Percentiles rank a stretch among this genome's conserved stretches.
These are phyloP conservation scores for Gandaritis pyraliata DNA, from an alignment of 2,888 invertebrate genomes.

Conservation along the genomic window DNA sequence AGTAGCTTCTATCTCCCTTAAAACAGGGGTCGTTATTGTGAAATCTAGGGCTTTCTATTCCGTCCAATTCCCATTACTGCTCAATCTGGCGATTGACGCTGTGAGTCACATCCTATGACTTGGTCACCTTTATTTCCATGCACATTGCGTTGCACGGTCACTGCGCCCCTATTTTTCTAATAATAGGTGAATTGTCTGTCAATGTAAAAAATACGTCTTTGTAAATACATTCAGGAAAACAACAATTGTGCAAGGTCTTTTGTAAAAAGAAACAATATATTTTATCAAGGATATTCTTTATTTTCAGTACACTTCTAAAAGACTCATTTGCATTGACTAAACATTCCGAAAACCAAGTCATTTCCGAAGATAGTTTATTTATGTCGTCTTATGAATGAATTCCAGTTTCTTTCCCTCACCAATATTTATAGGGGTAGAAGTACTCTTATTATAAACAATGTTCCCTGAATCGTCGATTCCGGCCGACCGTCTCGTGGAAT, in stretches of 20 bases:
- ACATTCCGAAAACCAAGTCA: background rate
- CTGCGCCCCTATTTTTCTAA: slow-evolving; percentile 34
- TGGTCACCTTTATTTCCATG: slow-evolving; percentile 33
- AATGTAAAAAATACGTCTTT: background rate
- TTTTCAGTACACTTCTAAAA: too few species aligned
- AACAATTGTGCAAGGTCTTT: background rate
- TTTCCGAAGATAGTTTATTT: background rate
- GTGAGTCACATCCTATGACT: slow-evolving; percentile 47
- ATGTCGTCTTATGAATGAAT: slow-evolving; percentile 15
- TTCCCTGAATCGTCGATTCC: slow-evolving; percentile 35
- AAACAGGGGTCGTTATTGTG: slow-evolving; percentile 13
- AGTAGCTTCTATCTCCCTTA: slow-evolving; percentile 24
- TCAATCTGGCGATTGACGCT: slow-evolving; percentile 46
- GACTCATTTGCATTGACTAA: background rate
- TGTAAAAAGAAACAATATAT: background rate
- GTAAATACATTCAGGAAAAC: background rate
- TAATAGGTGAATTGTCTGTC: slow-evolving; percentile 20
- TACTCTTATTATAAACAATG: slow-evolving; percentile 25
- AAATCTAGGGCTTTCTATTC: slow-evolving; percentile 15
- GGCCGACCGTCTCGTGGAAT: slow-evolving; percentile 29
- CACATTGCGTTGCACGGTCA: slow-evolving; percentile 37
- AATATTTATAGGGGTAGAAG: slow-evolving; percentile 23
- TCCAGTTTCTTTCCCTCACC: slow-evolving; percentile 5
- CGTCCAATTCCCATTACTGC: slow-evolving; percentile 43
- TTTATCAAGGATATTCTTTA: background rate